These are phyloP conservation scores for Psephotus haematonotus DNA, from an alignment of 2,113 vertebrate species.

Conservation along the genomic window DNA sequence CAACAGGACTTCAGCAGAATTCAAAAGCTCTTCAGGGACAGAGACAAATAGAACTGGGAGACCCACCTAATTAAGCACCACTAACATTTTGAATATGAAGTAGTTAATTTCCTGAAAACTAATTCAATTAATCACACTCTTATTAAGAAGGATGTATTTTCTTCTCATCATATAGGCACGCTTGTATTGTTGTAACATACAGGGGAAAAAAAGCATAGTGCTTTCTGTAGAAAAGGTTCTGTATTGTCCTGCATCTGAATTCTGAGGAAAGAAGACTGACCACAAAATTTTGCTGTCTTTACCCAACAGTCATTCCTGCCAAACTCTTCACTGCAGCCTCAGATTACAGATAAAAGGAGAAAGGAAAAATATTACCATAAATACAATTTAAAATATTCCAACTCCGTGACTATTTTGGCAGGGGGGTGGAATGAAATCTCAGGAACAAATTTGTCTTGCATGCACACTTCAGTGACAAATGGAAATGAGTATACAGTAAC, in stretches of 20 bases:
- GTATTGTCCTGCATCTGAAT: neutral
- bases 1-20: neutral
- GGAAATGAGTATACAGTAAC: neutral
- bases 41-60: neutral
- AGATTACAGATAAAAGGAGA: neutral
- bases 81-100: constrained; percentile 18
- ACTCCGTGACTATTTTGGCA: neutral
- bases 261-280: neutral
- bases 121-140: constrained; percentile 47
- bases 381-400: neutral
- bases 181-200: neutral
- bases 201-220: neutral
- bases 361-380: neutral
- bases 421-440: neutral
- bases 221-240: neutral
- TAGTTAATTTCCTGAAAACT: constrained; percentile 42
- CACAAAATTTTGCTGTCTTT: neutral
- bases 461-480: neutral
- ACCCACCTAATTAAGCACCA: constrained; percentile 36
- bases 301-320: neutral
- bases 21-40: neutral
- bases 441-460: neutral
- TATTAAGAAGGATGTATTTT: neutral
- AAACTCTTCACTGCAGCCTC: neutral
- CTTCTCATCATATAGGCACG: neutral